Base-by-base conservation (phyloP, 2,888 invertebrate genomes). In the Chrysolina americana region DNA sequence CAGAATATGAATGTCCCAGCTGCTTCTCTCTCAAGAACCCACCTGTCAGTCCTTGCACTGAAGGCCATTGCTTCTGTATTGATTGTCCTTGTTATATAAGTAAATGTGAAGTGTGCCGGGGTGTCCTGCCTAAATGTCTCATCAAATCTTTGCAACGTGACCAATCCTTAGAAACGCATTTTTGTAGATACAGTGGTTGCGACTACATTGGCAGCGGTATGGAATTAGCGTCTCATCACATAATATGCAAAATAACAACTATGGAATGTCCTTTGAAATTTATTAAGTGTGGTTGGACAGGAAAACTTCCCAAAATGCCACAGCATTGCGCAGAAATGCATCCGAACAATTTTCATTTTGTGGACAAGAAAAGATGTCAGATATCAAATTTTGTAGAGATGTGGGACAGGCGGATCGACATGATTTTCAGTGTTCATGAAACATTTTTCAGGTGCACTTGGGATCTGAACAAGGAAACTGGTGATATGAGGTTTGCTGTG, bases 401-500 rank as follows among this genome's bases (percentile, higher is more conserved):
- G 15, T 63, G 28, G n/a, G 66, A 74, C 64, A 48, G 74, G 47
- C 44, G 56, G 10, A 79, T 76, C 15, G 71, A 74, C 50, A 76
- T 77, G 10, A 13, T 83, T 8, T 79, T 83, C 50, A 56, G 70
- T 21, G 74, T 77, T 1, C 78, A 76, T 65, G 70, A 79, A n/a
- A 75, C 80, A 64, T 36, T 81, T 9, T 83, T 83, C 64, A 78
- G 81, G 23, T 82, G 81, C 66, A 69, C 74, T 1, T 81, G 81
- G 81, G 78, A 81, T 59, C 66, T 83, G 23, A 76, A 81, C 53
- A 75, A 75, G 53, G 73, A 76, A 9, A 80, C 78, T 2, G 83
- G 82, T 11, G 41, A 70, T 50, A 79, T 83, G 79, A 73, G 80
- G 9, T 81, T 81, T 79, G 81, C 80, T 13, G 79, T 82, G 5